phyloP scores from a whole-genome alignment of 2,113 vertebrate species.

The Marmota monax region DNA sequence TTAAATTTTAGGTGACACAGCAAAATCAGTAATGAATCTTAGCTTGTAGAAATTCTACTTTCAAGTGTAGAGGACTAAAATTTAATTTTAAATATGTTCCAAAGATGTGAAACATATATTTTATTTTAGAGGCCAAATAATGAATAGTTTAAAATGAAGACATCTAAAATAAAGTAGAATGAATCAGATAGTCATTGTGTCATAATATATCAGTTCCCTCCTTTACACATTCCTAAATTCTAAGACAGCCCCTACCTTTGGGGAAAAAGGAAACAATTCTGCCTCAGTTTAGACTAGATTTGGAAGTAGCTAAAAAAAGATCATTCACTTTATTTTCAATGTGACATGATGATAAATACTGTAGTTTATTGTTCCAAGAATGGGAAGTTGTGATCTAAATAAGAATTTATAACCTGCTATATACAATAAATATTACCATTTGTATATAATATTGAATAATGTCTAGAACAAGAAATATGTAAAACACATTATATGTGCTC shows the following conservation, averaged over 20 bases:
- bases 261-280: slow-evolving; percentile 5
- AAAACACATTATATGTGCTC: neutral
- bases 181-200: slow-evolving; percentile 64
- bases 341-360: slow-evolving; percentile 64
- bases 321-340: slow-evolving; percentile 5
- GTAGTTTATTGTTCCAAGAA: slow-evolving; percentile 54
- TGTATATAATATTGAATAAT: slow-evolving; percentile 27
- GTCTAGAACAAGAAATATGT: neutral
- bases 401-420: slow-evolving; percentile 45
- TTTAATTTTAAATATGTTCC: slow-evolving; percentile 67
- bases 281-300: slow-evolving; percentile 22
- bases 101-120: slow-evolving; percentile 61
- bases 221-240: neutral
- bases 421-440: slow-evolving; percentile 37
- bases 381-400: slow-evolving; percentile 54
- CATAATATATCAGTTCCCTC: slow-evolving; percentile 44
- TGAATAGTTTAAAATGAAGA: slow-evolving; percentile 56
- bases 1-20: slow-evolving; percentile 61
- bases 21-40: slow-evolving; percentile 65
- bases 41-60: slow-evolving; percentile 52
- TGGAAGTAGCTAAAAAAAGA: slow-evolving; percentile 40
- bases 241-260: neutral
- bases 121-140: slow-evolving; percentile 56
- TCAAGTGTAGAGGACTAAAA: slow-evolving; percentile 67
- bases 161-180: slow-evolving; percentile 59